phyloP scores from a whole-genome alignment of 2,113 vertebrate species.

The Siniperca chuatsi region DNA sequence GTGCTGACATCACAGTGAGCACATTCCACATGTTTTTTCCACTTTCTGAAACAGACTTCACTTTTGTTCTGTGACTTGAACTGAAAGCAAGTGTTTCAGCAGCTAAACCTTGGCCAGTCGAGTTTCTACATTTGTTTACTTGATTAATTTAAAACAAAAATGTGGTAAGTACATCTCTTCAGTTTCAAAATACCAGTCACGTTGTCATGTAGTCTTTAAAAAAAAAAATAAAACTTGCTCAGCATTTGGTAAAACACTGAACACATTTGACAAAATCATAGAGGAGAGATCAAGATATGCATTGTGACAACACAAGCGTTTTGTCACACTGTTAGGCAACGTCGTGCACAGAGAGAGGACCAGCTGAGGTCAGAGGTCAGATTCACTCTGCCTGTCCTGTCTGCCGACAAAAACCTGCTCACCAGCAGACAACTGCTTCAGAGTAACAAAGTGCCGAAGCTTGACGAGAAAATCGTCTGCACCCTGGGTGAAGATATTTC shows the following conservation, averaged over 20 bases:
- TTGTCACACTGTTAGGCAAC: constrained; percentile 15
- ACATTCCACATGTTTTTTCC: neutral
- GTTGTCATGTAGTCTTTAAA: neutral
- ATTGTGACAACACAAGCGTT: neutral
- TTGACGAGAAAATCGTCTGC: neutral
- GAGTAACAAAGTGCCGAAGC: neutral
- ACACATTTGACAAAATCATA: neutral
- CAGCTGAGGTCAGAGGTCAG: neutral
- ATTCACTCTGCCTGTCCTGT: constrained; percentile 18
- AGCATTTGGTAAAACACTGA: neutral
- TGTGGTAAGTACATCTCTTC: constrained; percentile 33
- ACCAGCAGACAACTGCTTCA: neutral
- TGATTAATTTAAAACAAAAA: neutral
- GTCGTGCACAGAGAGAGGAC: neutral
- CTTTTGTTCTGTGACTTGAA: neutral
- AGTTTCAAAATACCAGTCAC: neutral
- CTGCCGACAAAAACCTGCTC: neutral
- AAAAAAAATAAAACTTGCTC: neutral
- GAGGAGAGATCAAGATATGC: neutral
- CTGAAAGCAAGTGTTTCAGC: neutral
- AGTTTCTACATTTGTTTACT: neutral
- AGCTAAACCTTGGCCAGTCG: neutral
- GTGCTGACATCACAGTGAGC: neutral
- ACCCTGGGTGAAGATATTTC: constrained; percentile 19
- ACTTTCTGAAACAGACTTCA: neutral